Percentiles rank a stretch among this genome's conserved stretches.
phyloP scores from a whole-genome alignment of 2,113 vertebrate species.

The Pteronura brasiliensis region DNA sequence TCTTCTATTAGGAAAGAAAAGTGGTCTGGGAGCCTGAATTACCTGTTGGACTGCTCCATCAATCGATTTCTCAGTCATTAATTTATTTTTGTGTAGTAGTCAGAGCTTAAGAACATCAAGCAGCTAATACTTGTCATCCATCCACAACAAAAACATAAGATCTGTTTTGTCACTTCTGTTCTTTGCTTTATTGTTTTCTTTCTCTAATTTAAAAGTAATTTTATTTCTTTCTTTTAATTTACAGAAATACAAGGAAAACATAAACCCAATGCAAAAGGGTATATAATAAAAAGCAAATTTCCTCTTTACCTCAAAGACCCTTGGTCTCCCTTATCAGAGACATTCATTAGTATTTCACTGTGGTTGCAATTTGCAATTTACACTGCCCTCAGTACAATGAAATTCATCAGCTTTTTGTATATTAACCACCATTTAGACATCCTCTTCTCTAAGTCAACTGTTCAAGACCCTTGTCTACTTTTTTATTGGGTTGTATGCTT shows the following conservation, averaged over 20 bases:
- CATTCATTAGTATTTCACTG: neutral
- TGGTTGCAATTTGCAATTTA: no score
- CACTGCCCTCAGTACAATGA: neutral
- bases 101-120: neutral
- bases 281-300: neutral
- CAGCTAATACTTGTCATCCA: neutral
- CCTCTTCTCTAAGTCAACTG: neutral
- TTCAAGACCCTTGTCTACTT: neutral
- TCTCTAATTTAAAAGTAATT: neutral
- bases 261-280: neutral
- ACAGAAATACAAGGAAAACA: neutral
- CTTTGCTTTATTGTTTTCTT: neutral
- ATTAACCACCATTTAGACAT: neutral
- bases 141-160: neutral
- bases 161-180: neutral
- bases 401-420: neutral
- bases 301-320: neutral
- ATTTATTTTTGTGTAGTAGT: neutral
- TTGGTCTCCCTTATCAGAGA: neutral
- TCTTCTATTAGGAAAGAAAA: neutral
- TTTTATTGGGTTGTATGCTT: neutral
- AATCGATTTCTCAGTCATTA: neutral
- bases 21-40: neutral
- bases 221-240: neutral
- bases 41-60: neutral